Base-by-base conservation (phyloP, 2,888 invertebrate species). In the Orthosia gothica region DNA sequence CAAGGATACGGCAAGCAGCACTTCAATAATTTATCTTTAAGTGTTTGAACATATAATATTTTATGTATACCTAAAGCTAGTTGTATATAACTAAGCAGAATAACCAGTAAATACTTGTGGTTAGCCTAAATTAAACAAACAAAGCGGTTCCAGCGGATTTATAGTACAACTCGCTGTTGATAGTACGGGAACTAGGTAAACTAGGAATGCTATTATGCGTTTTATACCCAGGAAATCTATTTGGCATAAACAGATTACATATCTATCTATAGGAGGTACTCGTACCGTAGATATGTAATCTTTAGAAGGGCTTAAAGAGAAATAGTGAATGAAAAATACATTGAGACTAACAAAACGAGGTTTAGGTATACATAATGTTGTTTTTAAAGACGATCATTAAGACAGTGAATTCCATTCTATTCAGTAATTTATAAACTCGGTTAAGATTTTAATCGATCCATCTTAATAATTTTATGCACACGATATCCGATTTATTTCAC, bases 111-210 rank as follows among this genome's bases (percentile, higher is more conserved):
- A 78, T 69, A 79, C 72, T 77, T 81, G 75, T 80, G 71, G 79
- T 77, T 74, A 69, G 55, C 61, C 75, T 76, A 84, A 83, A 82
- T 69, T 70, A 76, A 86, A 83, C 63, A 83, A 84, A 78, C 74
- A 75, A 78, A 82, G 74, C 71, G 69, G 32, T 70, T 68, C 68
- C 78, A 74, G 57, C 20, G 13, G 64, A 70, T 86, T 70, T 77
- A 40, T 63, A 58, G 63, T 79, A 75, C 74, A 74, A 66, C 54
- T 65, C 47, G 55, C 47, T 74, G 66, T 69, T 75, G 69, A 73
- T 81, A 69, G n/a, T 52, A 70, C 54, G 62, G 45, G 58, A 73
- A 72, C 69, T 83, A 75, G 73, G 65, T 75, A 65, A 58, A 45
- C 69, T 73, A 23, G 40, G 32, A 62, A 59, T 79, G 68, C 59